Conservation (phyloP, 2,888 invertebrate species). For the Eledone cirrhosa region DNA sequence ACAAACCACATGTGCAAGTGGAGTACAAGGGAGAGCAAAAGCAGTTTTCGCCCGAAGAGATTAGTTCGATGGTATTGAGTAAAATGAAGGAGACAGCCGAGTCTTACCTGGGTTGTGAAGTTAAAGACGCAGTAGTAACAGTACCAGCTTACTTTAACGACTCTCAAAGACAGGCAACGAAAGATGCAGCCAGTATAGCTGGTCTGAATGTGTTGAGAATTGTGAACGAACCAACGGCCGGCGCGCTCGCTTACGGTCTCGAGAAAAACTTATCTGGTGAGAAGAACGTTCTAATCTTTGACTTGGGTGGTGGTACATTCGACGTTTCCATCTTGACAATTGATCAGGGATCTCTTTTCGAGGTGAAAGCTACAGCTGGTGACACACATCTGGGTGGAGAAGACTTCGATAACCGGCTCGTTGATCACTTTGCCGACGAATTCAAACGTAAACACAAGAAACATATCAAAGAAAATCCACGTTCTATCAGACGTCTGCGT, state of each 20-base stretch:
- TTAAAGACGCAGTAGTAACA: constrained; percentile 65
- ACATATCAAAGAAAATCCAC: constrained; percentile 74
- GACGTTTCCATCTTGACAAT: constrained; percentile 70
- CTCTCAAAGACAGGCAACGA: constrained; percentile 74
- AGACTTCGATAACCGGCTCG: constrained; percentile 82
- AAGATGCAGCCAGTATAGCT: constrained; percentile 68
- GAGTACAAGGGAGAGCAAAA: constrained; percentile 82
- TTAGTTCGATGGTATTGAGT: constrained; percentile 88
- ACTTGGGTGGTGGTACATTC: constrained; percentile 77
- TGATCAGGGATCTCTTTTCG: constrained; percentile 75
- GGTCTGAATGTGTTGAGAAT: constrained; percentile 68
- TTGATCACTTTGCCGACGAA: constrained; percentile 82
- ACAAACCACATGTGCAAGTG: constrained; percentile 61
- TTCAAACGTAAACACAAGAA: constrained; percentile 78
- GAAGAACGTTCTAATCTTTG: constrained; percentile 71
- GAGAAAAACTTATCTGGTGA: constrained; percentile 68
- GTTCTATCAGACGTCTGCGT: constrained; percentile 86
- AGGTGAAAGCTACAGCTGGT: constrained; percentile 82
- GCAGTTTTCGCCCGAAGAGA: constrained; percentile 87
- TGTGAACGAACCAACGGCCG: constrained; percentile 74
- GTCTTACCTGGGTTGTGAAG: constrained; percentile 72
- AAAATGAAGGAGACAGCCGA: constrained; percentile 81
- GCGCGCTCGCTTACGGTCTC: constrained; percentile 69
- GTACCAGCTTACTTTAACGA: constrained; percentile 68
- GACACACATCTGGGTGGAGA: constrained; percentile 84